Conservation (phyloP, 2,888 invertebrate genomes). For the Leptinotarsa juncta region DNA sequence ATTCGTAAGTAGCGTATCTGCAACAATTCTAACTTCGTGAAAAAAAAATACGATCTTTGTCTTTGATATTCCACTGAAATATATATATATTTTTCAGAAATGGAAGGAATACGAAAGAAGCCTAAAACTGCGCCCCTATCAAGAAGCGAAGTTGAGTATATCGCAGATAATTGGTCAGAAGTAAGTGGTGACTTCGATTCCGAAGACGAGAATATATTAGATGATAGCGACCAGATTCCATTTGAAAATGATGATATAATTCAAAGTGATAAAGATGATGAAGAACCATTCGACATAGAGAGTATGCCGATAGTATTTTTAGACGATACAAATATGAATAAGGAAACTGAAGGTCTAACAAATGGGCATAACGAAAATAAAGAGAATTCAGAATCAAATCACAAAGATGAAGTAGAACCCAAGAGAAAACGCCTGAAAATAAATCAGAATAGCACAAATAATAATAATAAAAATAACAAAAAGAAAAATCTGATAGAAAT, state of each 20-base stretch:
- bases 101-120: slow-evolving; percentile 28
- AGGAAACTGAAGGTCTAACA: not conserved
- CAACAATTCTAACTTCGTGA: not conserved
- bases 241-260: not conserved
- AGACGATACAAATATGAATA: not conserved
- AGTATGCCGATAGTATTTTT: not conserved
- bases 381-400: slow-evolving; percentile 1
- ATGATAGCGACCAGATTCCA: slow-evolving; percentile 1
- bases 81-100: slow-evolving; percentile 37
- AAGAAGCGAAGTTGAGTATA: slow-evolving; percentile 1
- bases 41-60: slow-evolving; percentile 1
- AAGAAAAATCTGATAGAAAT: not conserved
- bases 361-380: slow-evolving; percentile 1
- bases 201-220: slow-evolving; percentile 1
- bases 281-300: slow-evolving; percentile 1
- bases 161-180: slow-evolving; percentile 1
- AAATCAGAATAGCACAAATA: not conserved
- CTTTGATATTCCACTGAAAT: slow-evolving; percentile 1
- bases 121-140: not conserved
- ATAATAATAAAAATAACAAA: slow-evolving; percentile 1
- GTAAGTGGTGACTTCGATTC: not conserved
- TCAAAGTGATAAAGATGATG: slow-evolving; percentile 1
- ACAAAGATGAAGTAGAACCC: slow-evolving; percentile 1
- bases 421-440: slow-evolving; percentile 1
- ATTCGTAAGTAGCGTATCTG: slow-evolving; percentile 1